Evolutionary conservation across 2,888 invertebrate species (phyloP).

Genomic region (Seira musarum): DNA sequence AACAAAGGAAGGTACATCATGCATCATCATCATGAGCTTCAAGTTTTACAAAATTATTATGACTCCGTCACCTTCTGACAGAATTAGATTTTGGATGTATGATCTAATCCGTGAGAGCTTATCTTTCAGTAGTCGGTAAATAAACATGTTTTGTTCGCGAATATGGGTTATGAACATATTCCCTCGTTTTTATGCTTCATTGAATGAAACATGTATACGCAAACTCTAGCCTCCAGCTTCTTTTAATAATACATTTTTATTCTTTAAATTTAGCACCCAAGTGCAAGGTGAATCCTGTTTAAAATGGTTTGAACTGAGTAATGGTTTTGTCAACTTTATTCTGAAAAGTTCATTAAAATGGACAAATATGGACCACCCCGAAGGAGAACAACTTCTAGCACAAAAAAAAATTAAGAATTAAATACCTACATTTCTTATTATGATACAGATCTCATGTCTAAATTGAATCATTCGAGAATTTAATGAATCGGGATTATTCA

Average conservation of each 20-base stretch:
- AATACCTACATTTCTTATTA: too few relatives aligned
- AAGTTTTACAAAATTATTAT: neutral
- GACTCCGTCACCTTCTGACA: slow-evolving; percentile 27
- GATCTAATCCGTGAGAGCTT: slow-evolving; percentile 31
- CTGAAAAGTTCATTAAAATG: neutral
- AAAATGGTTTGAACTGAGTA: neutral
- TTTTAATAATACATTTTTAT: neutral
- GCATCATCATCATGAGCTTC: slow-evolving; percentile 14
- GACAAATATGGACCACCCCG: neutral
- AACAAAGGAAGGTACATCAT: slow-evolving; percentile 30
- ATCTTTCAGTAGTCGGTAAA: neutral
- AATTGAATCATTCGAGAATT: neutral
- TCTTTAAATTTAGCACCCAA: slow-evolving; percentile 45
- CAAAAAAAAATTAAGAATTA: too few relatives aligned
- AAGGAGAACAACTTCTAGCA: too few relatives aligned
- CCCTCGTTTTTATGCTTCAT: too few relatives aligned
- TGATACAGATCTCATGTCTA: too few relatives aligned
- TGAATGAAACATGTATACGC: too few relatives aligned
- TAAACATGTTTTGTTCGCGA: neutral
- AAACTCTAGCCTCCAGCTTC: neutral
- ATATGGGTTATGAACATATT: neutral
- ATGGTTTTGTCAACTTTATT: neutral
- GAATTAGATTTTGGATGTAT: slow-evolving; percentile 43
- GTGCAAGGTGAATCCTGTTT: slow-evolving; percentile 45
- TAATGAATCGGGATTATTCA: neutral